A percentile compares a stretch with the other conserved stretches of the same genome.
Conservation (phyloP, 2,888 invertebrate genomes). For the Cephonodes hylas region DNA sequence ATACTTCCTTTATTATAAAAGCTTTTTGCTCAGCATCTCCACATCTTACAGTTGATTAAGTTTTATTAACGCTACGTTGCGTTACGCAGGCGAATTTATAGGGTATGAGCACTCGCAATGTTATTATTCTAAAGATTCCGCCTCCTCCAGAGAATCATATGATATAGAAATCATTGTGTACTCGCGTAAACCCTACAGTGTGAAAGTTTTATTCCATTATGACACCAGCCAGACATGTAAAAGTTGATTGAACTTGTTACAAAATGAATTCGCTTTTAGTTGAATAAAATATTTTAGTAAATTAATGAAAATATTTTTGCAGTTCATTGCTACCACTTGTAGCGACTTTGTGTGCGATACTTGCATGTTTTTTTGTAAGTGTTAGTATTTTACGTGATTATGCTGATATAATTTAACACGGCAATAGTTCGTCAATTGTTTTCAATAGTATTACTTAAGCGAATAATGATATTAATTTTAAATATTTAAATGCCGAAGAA, state of each 20-base stretch:
- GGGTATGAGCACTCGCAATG: background rate
- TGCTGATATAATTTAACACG: background rate
- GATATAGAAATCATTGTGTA: background rate
- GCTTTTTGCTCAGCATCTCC: conserved; percentile 7
- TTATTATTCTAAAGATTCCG: background rate
- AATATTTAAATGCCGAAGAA: too few relatives aligned
- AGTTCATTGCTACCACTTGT: background rate
- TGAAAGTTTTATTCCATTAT: background rate
- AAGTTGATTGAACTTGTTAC: conserved; percentile 7
- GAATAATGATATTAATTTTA: too few relatives aligned
- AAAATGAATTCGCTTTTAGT: background rate
- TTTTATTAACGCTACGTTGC: conserved; percentile 14
- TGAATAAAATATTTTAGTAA: background rate
- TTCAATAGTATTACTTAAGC: background rate
- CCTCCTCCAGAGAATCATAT: background rate
- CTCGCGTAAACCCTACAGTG: background rate
- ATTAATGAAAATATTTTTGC: conserved; percentile 3
- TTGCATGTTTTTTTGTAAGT: background rate
- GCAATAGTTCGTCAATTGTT: too few relatives aligned
- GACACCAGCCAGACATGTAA: background rate
- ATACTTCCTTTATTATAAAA: conserved; percentile 11
- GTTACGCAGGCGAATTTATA: conserved; percentile 2
- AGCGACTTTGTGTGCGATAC: background rate
- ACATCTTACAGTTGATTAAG: conserved; percentile 12
- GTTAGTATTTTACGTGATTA: background rate